Conservation (phyloP, 37 sponge, comb jelly and placozoan species). For the Aplysina aerophoba region DNA sequence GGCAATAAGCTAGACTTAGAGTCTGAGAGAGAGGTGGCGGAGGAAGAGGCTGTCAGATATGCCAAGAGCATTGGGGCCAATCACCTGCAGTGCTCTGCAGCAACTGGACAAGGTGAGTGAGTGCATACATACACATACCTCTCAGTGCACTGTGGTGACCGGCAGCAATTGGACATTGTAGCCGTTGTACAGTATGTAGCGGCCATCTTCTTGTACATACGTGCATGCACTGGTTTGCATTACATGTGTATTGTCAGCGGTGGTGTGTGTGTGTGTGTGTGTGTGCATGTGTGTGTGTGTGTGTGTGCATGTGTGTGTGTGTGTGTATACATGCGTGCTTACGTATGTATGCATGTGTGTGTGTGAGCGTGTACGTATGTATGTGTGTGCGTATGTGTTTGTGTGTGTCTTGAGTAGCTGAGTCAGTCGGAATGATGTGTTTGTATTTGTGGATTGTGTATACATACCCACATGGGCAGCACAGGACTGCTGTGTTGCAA, state of each 20-base stretch:
- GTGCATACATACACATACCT: no score
- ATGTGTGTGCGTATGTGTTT: neutral
- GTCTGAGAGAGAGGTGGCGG: neutral
- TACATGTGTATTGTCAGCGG: neutral
- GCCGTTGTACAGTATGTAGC: no score
- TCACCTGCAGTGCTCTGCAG: constrained; percentile 4
- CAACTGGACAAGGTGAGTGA: neutral
- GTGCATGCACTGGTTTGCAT: no score
- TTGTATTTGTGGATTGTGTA: no score
- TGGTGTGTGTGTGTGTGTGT: constrained; percentile 21
- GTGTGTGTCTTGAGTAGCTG: neutral
- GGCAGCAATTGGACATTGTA: no score
- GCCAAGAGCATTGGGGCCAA: neutral
- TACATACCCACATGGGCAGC: no score
- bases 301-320: constrained; percentile 28
- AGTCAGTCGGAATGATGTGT: no score
- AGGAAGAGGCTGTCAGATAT: neutral
- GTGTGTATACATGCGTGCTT: constrained; percentile 34
- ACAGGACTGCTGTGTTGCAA: no score
- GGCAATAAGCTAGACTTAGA: constrained; percentile 2
- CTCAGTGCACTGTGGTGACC: no score
- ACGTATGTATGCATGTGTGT: constrained; percentile 22
- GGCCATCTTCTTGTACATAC: no score
- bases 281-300: constrained; percentile 31
- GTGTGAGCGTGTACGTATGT: constrained; percentile 8